Percentiles rank a stretch among this genome's conserved stretches.
phyloP scores from a whole-genome alignment of 2,888 invertebrate species.

The Phortica magna region DNA sequence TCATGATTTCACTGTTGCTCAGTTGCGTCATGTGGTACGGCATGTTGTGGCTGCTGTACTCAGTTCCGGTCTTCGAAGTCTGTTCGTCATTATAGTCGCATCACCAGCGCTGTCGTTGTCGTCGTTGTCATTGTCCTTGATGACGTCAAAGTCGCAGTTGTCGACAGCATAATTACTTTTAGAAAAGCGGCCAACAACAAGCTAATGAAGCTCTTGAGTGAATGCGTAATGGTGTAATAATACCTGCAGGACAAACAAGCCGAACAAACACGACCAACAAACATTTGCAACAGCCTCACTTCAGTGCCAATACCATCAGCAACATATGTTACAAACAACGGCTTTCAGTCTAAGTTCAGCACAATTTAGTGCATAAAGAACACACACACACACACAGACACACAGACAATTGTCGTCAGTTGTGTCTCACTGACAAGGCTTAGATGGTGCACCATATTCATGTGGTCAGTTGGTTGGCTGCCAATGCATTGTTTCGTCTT shows the following conservation, averaged over 20 bases:
- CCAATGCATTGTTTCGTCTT: background rate
- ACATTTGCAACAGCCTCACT: background rate
- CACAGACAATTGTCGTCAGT: conserved; percentile 7
- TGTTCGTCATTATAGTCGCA: background rate
- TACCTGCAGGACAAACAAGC: conserved; percentile 56
- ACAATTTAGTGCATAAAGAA: no score
- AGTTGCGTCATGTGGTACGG: background rate
- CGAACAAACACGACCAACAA: conserved; percentile 29
- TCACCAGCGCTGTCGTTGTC: background rate
- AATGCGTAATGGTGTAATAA: conserved; percentile 71
- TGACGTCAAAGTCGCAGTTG: background rate
- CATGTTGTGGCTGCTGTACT: background rate
- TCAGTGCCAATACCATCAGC: background rate
- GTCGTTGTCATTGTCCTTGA: background rate
- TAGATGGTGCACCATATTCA: background rate
- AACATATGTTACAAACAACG: background rate
- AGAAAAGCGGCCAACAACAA: conserved; percentile 66
- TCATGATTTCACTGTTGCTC: background rate
- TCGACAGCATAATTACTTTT: conserved; percentile 59
- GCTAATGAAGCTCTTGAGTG: conserved; percentile 71
- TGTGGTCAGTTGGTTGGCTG: background rate
- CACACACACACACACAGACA: conserved; percentile 10
- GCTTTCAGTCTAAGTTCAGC: no score
- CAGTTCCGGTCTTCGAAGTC: conserved; percentile 6
- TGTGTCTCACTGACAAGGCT: background rate